Evolutionary conservation across 2,888 invertebrate genomes (phyloP), one percentile per base, ranked within the genome.

Genomic region (Mimachlamys varia): DNA sequence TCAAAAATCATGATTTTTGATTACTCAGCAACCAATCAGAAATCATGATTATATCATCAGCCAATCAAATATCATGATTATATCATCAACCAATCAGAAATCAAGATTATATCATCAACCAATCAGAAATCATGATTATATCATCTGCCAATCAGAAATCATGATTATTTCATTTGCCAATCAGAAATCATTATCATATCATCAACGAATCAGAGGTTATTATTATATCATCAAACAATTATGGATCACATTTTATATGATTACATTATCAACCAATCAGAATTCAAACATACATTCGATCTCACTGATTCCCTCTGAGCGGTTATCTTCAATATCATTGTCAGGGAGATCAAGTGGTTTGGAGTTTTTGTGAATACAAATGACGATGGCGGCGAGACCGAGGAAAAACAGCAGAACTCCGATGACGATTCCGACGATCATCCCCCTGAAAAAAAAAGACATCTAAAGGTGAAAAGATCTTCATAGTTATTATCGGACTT

Each of bases 311-410:
- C 76, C 27, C 22, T 76, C 33, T 2, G 76, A 76, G 1, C 12
- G 76, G 27, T 1, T 12, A 33, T 27, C 76, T 33, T 76, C 76
- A 12, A 76, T 76, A 1, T 76, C 76, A 22, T 76, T 76, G 27
- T 76, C 76, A 13, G 27, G 19, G 2, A 76, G 27, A 10, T 27
- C 27, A 7, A 76, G 27, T 12, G 76, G 76, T 76, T 76, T 76
- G 27, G 76, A 76, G 33, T 76, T 76, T 76, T 76, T 76, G 76
- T 76, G 33, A 33, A 76, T 76, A 76, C 76, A 76, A 22, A 76
- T 12, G 76, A 76, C 76, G 13, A 76, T 76, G 33, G 33, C 33
- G 33, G 17, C 76, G 15, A 76, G 27, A 76, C 27, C 27, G 15
- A 12, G 27, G 76, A 76, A 27, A 27, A 76, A 76, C 27, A 76